These are phyloP conservation scores for Oncorhynchus nerka DNA, from an alignment of 2,113 vertebrate genomes.

Conservation along the genomic window DNA sequence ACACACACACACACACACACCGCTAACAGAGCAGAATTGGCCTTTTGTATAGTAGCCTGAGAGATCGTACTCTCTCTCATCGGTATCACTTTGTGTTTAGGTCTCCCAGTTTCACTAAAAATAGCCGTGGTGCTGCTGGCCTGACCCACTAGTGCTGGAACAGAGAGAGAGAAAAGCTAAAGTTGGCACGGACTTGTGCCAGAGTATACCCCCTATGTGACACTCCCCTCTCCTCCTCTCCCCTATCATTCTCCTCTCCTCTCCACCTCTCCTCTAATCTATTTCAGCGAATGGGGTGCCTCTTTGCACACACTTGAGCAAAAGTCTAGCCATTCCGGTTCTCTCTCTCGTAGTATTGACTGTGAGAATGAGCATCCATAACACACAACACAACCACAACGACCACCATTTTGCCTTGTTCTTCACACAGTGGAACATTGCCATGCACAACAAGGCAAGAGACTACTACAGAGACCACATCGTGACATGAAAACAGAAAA, in stretches of 20 bases:
- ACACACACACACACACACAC: slow-evolving; percentile 25
- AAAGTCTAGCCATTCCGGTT: not conserved
- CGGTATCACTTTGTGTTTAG: not conserved
- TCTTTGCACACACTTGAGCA: not conserved
- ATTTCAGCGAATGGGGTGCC: not conserved
- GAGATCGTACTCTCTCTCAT: slow-evolving; percentile 35
- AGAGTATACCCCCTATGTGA: not conserved
- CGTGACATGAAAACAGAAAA: slow-evolving; percentile 13
- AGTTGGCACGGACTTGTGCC: too few species aligned
- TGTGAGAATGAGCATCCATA: not conserved
- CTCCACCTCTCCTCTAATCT: not conserved
- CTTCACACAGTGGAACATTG: not conserved
- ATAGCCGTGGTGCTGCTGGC: not conserved
- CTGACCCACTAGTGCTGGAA: too few species aligned
- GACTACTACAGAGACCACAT: not conserved
- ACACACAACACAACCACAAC: slow-evolving; percentile 8
- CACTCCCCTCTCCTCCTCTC: not conserved
- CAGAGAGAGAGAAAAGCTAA: too few species aligned
- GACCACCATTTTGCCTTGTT: not conserved
- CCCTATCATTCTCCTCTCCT: not conserved
- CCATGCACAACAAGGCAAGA: slow-evolving; percentile 1
- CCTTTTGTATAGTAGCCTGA: slow-evolving; percentile 44
- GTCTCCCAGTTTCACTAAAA: not conserved
- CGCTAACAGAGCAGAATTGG: slow-evolving; percentile 26
- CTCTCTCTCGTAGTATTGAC: not conserved